phyloP scores from a whole-genome alignment of 2,797 vertebrate species.

The Mormyrops attenuatus region DNA sequence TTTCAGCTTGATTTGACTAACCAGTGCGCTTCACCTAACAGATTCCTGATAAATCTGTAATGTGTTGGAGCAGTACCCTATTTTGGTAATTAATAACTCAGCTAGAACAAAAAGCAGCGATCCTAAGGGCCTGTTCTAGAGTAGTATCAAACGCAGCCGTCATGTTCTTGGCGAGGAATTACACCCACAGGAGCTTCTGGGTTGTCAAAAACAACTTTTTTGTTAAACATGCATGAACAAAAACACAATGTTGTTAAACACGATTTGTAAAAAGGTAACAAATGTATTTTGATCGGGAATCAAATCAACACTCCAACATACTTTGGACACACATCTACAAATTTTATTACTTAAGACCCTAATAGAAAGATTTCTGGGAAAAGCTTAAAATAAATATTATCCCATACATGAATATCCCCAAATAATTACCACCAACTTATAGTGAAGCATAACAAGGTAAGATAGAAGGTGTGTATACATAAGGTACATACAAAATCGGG shows the following conservation, averaged over 20 bases:
- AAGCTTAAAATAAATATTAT: conserved; percentile 68
- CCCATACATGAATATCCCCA: conserved; percentile 44
- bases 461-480: conserved; percentile 5
- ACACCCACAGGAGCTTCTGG: neutral
- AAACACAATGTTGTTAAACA: neutral
- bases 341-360: conserved; percentile 68
- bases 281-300: neutral
- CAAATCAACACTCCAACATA: neutral
- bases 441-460: conserved; percentile 1
- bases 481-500: conserved; percentile 21
- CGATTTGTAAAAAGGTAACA: neutral
- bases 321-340: conserved; percentile 33
- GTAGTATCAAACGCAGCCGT: neutral
- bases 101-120: neutral
- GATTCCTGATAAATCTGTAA: neutral
- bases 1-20: neutral
- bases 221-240: neutral
- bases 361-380: conserved; percentile 67
- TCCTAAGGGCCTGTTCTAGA: no score
- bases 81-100: neutral
- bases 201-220: neutral
- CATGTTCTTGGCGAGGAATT: neutral
- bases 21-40: neutral
- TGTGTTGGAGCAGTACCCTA: neutral
- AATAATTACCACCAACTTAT: conserved; percentile 43